Conservation (phyloP, 1,140 invertebrate species). For the Wasmannia auropunctata region DNA sequence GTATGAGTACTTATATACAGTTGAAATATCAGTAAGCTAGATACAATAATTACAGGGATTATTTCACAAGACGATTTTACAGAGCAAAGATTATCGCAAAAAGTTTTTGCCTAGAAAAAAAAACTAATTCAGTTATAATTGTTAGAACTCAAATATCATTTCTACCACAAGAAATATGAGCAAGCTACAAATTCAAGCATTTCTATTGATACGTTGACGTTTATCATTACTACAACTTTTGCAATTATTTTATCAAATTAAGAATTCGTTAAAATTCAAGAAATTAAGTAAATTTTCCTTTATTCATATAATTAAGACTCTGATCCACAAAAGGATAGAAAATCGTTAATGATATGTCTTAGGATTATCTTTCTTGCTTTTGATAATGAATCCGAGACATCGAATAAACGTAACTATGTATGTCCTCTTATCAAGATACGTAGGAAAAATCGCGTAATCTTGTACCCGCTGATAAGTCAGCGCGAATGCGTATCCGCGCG, state of each 20-base stretch:
- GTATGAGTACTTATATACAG: too few species aligned
- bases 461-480: constrained; percentile 25
- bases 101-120: not conserved
- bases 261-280: not conserved
- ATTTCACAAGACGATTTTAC: not conserved
- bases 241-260: not conserved
- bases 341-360: constrained; percentile 4
- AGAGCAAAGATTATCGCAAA: not conserved
- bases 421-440: not conserved
- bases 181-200: not conserved
- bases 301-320: not conserved
- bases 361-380: not conserved
- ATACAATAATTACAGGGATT: not conserved
- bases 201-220: not conserved
- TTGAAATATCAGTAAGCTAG: too few species aligned
- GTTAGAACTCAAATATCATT: not conserved
- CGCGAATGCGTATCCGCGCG: not conserved
- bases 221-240: not conserved
- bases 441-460: constrained; percentile 26
- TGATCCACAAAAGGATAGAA: not conserved
- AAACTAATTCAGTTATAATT: not conserved
- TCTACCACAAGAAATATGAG: not conserved
- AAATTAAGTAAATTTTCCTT: not conserved
- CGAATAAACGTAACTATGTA: not conserved
- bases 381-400: not conserved